Evolutionary conservation across 2,797 vertebrate genomes (phyloP), one percentile per base, ranked within the genome.

Genomic region (Danio tinwini): DNA sequence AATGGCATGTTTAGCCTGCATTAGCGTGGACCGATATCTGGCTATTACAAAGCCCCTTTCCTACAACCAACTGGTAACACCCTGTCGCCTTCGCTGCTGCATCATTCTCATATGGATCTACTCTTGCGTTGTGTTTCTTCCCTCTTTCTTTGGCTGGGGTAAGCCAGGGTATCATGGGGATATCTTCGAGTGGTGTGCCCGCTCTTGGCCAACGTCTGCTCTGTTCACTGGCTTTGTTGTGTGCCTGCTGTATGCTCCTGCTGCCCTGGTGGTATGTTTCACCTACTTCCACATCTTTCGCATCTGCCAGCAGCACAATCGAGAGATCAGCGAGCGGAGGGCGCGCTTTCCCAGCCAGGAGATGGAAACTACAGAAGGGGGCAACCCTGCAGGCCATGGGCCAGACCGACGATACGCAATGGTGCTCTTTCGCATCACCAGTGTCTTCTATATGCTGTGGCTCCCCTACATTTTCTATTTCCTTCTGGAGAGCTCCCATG

Each of bases 101-200:
- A 99, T 99, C 68, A 84, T 94, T 81, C 92, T 98, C 55, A 98
- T 99, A 86, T 99, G 98, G 96, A 92, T 98, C 81, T 99, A 99
- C 86, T 99, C 98, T 16, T 95, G 96, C 74, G 86, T 96, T 10
- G 95, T 99, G 85, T 99, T 99, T 90, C 91, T 98, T 88, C 98
- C 98, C 77, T 96, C 97, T 6, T 99, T 99, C 90, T 98, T 99
- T 1, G 98, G 97, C 14, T 99, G 98, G 98, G 98, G 98, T 29
- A 99, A 99, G 89, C 98, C 98, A 49, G 98, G 98, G 86, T 99
- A 99, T 92, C 98, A 99, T 6, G 98, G 98, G 81, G 98, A 99
- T 90, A 97, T 99, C 89, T 99, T 99, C 86, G 96, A 97, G 88
- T 99, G 98, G 98, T 99, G 98, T 73, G 97, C 98, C 87, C 94